Evolutionary conservation across 2,888 invertebrate genomes (phyloP), one percentile per base, ranked within the genome.

Genomic region (Rhyacophila evoluta): DNA sequence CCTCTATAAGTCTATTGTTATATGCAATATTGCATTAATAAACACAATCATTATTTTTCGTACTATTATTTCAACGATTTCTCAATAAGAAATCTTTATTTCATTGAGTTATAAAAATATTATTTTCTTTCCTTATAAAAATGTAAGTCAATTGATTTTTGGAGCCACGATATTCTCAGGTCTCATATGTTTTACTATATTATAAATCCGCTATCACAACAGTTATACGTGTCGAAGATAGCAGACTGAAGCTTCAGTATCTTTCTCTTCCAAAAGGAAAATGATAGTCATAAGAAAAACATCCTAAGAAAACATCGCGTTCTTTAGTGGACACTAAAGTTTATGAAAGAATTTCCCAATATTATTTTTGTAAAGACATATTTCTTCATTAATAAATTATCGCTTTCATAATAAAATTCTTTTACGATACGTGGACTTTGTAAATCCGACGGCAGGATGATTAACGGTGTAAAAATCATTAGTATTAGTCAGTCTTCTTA

Each of bases 181-280:
- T 55, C 55, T 55, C 55, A 55, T 55, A 55, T 55, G 55, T 55
- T 55, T 19, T 55, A 1, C 55, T 55, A 25, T 19, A 8, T 8
- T 10, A 55, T 55, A 55, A 55, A 55, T 55, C 55, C 55, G 55
- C 19, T 55, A 55, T 55, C 55, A 55, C 15, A 55, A 55, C 19
- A 55, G 55, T 55, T 55, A 55, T 55, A 55, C 55, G 55, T 55
- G 55, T 6, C 10, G 19, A 55, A 55, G 55, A 55, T 55, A 55
- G 15, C 55, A 55, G 55, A 55, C 1, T 19, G 55, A 55, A 55
- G 55, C 55, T 55, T 55, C 55, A 19, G 19, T 55, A 55, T 55
- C 55, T 55, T 55, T 10, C 55, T 10, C 19, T 10, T 25, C 55
- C 19, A 55, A 55, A 55, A 55, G 19, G 8, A 41, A 41, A 55